Conservation (phyloP, 2,888 invertebrate genomes). For the Tigriopus californicus region DNA sequence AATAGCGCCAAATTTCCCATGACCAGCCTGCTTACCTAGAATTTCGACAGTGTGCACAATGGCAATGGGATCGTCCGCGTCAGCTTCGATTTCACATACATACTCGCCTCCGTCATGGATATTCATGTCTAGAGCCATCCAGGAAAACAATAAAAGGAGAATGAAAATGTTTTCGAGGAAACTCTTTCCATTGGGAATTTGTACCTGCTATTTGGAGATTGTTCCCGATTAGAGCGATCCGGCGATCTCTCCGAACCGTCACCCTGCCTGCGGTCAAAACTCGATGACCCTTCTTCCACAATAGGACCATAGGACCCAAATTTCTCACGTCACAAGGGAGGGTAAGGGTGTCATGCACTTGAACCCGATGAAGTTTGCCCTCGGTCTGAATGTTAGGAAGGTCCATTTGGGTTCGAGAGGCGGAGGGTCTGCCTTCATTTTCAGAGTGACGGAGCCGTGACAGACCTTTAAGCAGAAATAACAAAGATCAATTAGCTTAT, state of each 20-base stretch:
- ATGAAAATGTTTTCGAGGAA: too few species aligned
- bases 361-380: slow-evolving; percentile 1
- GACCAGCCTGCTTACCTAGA: slow-evolving; percentile 1
- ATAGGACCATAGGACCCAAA: slow-evolving; percentile 2
- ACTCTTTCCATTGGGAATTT: too few species aligned
- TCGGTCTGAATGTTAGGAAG: neutral
- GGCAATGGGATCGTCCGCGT: neutral
- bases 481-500: too few species aligned
- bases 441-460: too few species aligned
- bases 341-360: neutral
- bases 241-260: neutral
- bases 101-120: neutral
- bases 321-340: slow-evolving; percentile 7
- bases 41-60: slow-evolving; percentile 2
- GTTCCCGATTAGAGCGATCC: neutral
- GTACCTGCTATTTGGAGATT: too few species aligned
- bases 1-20: too few species aligned
- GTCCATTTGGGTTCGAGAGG: neutral
- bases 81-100: slow-evolving; percentile 4
- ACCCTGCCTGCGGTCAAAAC: neutral
- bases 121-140: too few species aligned
- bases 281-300: slow-evolving; percentile 8
- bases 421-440: too few species aligned
- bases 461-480: too few species aligned
- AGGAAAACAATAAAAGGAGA: too few species aligned